Conservation (phyloP, 2,113 vertebrate species). For the Mormoops blainvillei region DNA sequence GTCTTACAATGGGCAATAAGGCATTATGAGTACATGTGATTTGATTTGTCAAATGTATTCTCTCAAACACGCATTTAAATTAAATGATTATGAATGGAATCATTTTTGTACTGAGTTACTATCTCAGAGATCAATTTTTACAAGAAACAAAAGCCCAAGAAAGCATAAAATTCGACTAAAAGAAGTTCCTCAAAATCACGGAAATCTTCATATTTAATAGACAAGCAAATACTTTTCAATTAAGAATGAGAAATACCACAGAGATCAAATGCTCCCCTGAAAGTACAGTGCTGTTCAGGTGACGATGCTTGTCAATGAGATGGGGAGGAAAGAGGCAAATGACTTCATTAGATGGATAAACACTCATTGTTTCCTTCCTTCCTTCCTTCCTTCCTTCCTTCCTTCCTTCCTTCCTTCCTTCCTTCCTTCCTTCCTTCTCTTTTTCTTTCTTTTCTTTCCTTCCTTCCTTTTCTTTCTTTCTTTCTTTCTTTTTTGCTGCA, state of each 20-base stretch:
- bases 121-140: neutral
- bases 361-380: neutral
- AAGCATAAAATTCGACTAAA: constrained; percentile 15
- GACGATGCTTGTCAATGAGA: neutral
- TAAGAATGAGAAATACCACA: neutral
- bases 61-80: constrained; percentile 38
- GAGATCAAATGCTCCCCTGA: neutral
- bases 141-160: neutral
- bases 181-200: neutral
- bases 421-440: neutral
- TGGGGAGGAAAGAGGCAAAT: neutral
- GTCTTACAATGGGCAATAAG: neutral
- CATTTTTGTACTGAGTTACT: constrained; percentile 2
- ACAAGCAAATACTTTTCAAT: constrained; percentile 18
- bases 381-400: no score
- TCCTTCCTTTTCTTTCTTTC: neutral
- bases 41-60: constrained; percentile 18
- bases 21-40: neutral
- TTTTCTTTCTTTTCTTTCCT: neutral
- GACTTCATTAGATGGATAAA: neutral
- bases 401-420: neutral
- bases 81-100: neutral
- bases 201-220: constrained; percentile 1
- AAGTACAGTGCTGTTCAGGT: neutral
- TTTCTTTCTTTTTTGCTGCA: neutral